Evolutionary conservation across 2,113 vertebrate species (phyloP), one percentile per base, ranked within the genome.

Genomic region (Oostethus manadensis): DNA sequence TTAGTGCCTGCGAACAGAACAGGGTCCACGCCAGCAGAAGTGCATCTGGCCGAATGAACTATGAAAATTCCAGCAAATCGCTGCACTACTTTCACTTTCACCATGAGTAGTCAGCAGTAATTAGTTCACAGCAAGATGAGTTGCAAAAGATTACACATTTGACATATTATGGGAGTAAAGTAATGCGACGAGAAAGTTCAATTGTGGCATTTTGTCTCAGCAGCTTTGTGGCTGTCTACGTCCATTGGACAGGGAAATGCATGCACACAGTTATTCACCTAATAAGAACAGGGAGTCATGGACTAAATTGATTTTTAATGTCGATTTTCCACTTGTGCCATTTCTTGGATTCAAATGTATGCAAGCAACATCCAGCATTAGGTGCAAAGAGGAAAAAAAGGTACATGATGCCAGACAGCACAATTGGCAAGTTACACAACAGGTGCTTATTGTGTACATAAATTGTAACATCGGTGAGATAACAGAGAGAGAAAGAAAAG

Each of bases 291-390:
- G 38, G 10, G 13, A 42, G 6, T 2, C 38, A 58, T 71, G 73
- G 64, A 73, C 68, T 74, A 78, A 78, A 78, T 48, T 56, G 62
- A 79, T 67, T 59, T 80, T 86, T 86, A 85, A 78, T 83, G 59
- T 53, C 11, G 67, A 21, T 64, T 76, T 80, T 81, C 71, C 58
- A 81, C 61, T 81, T 83, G 81, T 82, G 79, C 81, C 78, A 83
- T 76, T 78, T 77, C 60, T 77, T 71, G 20, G 71, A 66, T 77
- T 77, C 62, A 67, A 68, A 62, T 72, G 76, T 77, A 55, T 66
- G 74, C 57, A 33, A 68, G 66, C 78, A 64, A 84, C 77, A 83
- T 80, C 75, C 65, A 83, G 78, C 67, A 69, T 55, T n/a, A 55
- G 16, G 53, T 14, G 35, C 29, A 40, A 54, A 20, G 38, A 3